A percentile compares a stretch with the other conserved stretches of the same genome.
These are phyloP conservation scores for Clostera curtula DNA, from an alignment of 2,888 invertebrate genomes.

Conservation along the genomic window DNA sequence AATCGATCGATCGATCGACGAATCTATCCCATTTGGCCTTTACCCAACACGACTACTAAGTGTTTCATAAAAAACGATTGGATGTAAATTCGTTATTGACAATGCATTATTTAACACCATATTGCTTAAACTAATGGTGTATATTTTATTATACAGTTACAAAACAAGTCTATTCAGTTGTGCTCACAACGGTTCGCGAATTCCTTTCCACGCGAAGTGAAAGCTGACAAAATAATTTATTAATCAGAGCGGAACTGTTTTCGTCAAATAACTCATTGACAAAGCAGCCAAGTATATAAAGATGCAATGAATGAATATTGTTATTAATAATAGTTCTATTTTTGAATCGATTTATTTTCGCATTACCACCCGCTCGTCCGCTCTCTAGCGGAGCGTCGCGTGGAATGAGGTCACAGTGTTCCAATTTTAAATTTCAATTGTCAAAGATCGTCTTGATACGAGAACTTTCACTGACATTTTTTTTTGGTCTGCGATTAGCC, in stretches of 20 bases:
- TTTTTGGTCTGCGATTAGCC: conserved; percentile 18
- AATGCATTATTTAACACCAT: conserved; percentile 10
- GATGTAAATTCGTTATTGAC: conserved; percentile 17
- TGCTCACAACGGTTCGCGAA: conserved; percentile 36
- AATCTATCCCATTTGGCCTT: conserved; percentile 15
- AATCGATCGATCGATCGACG: conserved; percentile 14
- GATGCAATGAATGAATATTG: conserved; percentile 28
- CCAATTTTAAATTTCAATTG: conserved; percentile 68
- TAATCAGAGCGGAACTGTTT: conserved; percentile 57
- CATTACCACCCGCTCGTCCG: conserved; percentile 36
- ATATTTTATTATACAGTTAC: conserved; percentile 32
- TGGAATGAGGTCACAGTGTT: conserved; percentile 63
- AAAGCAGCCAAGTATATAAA: conserved; percentile 14
- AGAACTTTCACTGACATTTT: conserved; percentile 51
- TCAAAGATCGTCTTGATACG: conserved; percentile 33
- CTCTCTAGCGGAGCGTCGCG: conserved; percentile 46
- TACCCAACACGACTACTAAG: conserved; percentile 10
- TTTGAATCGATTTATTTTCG: conserved; percentile 56
- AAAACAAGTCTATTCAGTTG: conserved; percentile 28
- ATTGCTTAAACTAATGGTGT: conserved; percentile 19
- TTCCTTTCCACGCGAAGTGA: conserved; percentile 55
- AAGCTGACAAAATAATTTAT: conserved; percentile 50
- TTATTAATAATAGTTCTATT: conserved; percentile 27
- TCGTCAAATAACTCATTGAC: conserved; percentile 33
- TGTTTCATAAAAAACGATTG: conserved; percentile 16